Evolutionary conservation across 2,888 invertebrate genomes (phyloP), one percentile per base, ranked within the genome.

Genomic region (Andrena marginata): DNA sequence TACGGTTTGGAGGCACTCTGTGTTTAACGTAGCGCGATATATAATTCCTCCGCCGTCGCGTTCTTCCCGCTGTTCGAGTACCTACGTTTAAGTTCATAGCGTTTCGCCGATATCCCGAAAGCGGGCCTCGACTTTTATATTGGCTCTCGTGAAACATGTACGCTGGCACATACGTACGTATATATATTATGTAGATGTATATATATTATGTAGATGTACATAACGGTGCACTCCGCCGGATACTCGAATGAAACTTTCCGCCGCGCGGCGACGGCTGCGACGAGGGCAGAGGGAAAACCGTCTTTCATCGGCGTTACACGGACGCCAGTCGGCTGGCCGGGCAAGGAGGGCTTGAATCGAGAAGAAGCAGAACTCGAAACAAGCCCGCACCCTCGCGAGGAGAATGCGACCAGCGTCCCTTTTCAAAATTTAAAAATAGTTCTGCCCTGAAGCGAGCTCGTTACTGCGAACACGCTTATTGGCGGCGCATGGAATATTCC

Each of bases 191-290:
- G 75, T 64, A 59, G 35, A 69, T 65, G 65, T 65, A 72, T 16
- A 65, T 64, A 26, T 74, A 64, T 75, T 59, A 79, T 56, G 75
- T 64, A 59, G 35, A 69, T 65, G 65, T 65, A 72, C 20, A 65
- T 64, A 72, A 77, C 77, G 64, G 49, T 64, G 79, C 75, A 69
- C 69, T 79, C 59, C 69, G 35, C 35, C 63, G 69, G 49, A 79
- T 64, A 75, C 69, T 79, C 69, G 75, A 51, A 75, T 69, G 79
- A 75, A 79, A 79, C 64, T 75, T 69, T 64, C 31, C 35, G 68
- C 59, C 49, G 7, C 70, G 10, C 60, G 8, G n/a, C 16, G 42
- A 35, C 64, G 71, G 31, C 49, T 13, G 49, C 67, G 33, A 67
- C 60, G 63, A 65, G 20, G 42, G 69, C 31, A 48, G 54, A 49